Evolutionary conservation across 2,797 vertebrate genomes (phyloP).

Genomic region (Gadopsis bispinosus): DNA sequence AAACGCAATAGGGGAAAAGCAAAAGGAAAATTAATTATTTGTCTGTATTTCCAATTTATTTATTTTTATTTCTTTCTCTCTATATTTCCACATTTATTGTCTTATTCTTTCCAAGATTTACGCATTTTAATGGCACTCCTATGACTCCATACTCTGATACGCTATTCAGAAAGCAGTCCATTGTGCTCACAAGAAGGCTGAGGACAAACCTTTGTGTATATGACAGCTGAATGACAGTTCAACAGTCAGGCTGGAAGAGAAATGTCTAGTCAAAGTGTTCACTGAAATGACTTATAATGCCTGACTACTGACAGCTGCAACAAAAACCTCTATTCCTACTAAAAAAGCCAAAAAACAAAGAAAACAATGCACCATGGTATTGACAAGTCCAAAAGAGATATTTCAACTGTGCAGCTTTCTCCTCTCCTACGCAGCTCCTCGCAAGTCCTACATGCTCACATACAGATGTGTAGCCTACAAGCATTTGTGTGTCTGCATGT

Average conservation of each 20-base stretch:
- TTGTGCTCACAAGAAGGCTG: conserved; percentile 69
- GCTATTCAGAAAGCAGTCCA: conserved; percentile 59
- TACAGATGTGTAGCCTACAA: conserved; percentile 23
- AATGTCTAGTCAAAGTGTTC: conserved; percentile 72
- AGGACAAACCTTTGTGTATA: conserved; percentile 71
- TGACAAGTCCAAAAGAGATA: conserved; percentile 51
- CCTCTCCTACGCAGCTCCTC: conserved; percentile 25
- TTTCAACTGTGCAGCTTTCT: conserved; percentile 36
- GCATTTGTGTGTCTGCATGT: background rate
- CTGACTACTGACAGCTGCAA: conserved; percentile 72
- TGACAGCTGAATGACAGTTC: conserved; percentile 77
- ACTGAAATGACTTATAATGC: conserved; percentile 66
- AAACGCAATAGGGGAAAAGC: too few species aligned
- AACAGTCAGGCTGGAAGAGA: conserved; percentile 61
- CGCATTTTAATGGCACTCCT: too few species aligned
- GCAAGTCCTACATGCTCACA: conserved; percentile 28
- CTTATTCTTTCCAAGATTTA: too few species aligned
- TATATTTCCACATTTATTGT: too few species aligned
- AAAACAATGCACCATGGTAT: conserved; percentile 53
- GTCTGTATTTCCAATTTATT: too few species aligned
- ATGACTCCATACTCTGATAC: too few species aligned
- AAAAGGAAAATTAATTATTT: too few species aligned
- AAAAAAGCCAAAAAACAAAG: conserved; percentile 26
- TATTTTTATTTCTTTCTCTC: too few species aligned
- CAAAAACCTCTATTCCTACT: conserved; percentile 57